A percentile compares a stretch with the other conserved stretches of the same genome.
Evolutionary conservation across 2,797 vertebrate species (phyloP).

Genomic region (Silurus lanzhouensis): DNA sequence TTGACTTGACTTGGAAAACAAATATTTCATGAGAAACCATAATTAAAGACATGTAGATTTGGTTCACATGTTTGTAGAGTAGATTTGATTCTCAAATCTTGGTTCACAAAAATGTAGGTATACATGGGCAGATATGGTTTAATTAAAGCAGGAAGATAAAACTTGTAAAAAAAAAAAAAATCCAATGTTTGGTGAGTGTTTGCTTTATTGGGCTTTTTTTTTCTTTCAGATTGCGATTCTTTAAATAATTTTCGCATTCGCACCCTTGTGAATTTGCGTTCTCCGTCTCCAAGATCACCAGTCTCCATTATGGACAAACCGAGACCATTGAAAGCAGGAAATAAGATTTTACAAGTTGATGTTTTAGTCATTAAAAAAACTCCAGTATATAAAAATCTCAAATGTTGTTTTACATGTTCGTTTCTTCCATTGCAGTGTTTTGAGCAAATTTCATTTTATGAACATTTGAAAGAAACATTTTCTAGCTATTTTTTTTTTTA

Average conservation of each 20-base stretch:
- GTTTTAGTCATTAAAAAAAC: no score
- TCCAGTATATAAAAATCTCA: no score
- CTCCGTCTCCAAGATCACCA: not conserved
- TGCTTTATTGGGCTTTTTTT: not conserved
- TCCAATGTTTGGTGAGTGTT: not conserved
- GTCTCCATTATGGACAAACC: not conserved
- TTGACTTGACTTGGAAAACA: not conserved
- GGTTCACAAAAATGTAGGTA: no score
- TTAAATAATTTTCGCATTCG: not conserved
- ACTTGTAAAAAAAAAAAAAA: no score
- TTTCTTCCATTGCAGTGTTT: no score
- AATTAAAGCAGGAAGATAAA: no score
- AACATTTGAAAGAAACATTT: not conserved
- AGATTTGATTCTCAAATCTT: no score
- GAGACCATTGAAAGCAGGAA: not conserved
- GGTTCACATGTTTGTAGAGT: not conserved
- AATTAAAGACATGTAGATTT: not conserved
- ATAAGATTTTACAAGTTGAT: no score
- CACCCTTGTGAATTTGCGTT: not conserved
- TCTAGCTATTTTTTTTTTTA: not conserved
- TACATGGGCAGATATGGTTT: no score
- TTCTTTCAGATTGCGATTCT: not conserved
- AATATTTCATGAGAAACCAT: not conserved
- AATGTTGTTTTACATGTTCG: no score
- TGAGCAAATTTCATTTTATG: no score